Evolutionary conservation across 2,113 vertebrate species (phyloP).

Genomic region (Laticauda colubrina): DNA sequence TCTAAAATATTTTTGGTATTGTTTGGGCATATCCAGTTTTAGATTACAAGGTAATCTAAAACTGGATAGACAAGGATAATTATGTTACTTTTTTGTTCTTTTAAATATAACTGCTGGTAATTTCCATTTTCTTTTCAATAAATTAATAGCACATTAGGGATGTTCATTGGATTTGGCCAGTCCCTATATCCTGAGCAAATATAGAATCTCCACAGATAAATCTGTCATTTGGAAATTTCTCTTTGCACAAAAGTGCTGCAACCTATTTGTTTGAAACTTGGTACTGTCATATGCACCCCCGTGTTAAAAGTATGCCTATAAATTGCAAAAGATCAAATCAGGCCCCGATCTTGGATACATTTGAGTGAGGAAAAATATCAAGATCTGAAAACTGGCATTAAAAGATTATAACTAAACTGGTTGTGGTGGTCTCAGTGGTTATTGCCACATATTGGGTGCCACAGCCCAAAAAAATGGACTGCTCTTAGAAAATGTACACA

Average conservation of each 20-base stretch:
- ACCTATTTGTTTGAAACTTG: background rate
- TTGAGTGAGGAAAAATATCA: too few species aligned
- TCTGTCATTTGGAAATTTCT: background rate
- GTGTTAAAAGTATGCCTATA: background rate
- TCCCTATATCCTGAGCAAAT: background rate
- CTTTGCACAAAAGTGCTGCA: background rate
- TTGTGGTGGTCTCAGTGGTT: background rate
- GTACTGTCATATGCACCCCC: background rate
- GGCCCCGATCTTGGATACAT: background rate
- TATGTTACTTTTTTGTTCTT: background rate
- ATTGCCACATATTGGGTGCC: background rate
- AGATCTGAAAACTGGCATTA: too few species aligned
- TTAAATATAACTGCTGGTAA: background rate
- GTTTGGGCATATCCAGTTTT: background rate
- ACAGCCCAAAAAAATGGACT: background rate
- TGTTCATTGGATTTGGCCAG: background rate
- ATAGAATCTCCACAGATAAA: background rate
- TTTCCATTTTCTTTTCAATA: background rate
- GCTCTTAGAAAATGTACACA: background rate
- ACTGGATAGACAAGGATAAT: background rate
- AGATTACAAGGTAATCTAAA: background rate
- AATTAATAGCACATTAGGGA: background rate
- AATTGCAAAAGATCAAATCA: background rate
- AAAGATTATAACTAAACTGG: too few species aligned
- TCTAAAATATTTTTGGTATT: background rate